Evolutionary conservation across 2,113 vertebrate genomes (phyloP).

Genomic region (Nesogale talazaci): DNA sequence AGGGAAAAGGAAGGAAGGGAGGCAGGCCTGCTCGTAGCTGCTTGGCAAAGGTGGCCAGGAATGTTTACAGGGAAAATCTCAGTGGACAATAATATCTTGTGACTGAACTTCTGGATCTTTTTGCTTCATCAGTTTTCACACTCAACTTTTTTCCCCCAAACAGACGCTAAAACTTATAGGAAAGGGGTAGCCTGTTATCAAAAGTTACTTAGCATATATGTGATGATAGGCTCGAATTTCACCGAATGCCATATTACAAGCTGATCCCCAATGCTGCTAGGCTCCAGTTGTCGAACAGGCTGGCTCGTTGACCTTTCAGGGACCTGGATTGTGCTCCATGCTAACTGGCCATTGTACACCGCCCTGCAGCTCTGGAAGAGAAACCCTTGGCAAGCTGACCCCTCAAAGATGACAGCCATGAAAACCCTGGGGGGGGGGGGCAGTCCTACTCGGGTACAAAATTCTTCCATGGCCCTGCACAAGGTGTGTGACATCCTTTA

Average conservation of each 20-base stretch:
- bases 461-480: neutral
- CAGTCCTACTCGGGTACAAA: neutral
- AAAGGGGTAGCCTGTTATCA: neutral
- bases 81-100: neutral
- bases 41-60: neutral
- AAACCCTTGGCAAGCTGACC: no score
- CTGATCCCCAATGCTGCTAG: neutral
- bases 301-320: neutral
- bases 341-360: neutral
- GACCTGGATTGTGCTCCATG: neutral
- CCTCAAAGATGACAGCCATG: neutral
- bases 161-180: neutral
- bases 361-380: neutral
- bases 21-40: neutral
- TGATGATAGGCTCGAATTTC: constrained; percentile 16
- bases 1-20: neutral
- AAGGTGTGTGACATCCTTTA: neutral
- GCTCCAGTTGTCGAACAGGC: neutral
- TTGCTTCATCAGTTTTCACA: constrained; percentile 47
- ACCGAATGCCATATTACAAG: neutral
- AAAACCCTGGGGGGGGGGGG: neutral
- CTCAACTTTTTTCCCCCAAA: constrained; percentile 30
- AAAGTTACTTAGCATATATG: neutral
- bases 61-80: constrained; percentile 14
- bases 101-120: constrained; percentile 44